A percentile compares a stretch with the other conserved stretches of the same genome.
These are phyloP conservation scores for Sprattus sprattus DNA, from an alignment of 2,113 vertebrate genomes.

Conservation along the genomic window DNA sequence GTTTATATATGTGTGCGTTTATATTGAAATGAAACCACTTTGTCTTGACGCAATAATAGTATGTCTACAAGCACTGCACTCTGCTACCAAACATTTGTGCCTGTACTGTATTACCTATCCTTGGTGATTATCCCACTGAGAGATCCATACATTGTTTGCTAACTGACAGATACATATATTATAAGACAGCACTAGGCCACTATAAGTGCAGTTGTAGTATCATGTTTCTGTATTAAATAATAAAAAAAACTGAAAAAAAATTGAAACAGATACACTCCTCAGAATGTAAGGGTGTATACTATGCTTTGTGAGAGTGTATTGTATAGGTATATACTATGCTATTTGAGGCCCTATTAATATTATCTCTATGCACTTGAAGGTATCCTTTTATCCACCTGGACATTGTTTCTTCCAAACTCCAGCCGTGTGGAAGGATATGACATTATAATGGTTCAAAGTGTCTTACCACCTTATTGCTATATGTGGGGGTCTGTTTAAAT, in stretches of 20 bases:
- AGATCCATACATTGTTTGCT: no score
- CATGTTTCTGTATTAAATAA: no score
- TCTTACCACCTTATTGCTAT: background rate
- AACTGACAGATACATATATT: no score
- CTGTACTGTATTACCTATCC: no score
- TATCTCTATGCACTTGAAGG: background rate
- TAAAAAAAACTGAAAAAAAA: no score
- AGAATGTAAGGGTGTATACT: background rate
- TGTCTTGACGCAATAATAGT: background rate
- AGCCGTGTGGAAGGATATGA: background rate
- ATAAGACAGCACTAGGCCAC: no score
- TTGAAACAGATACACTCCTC: no score
- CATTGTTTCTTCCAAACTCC: background rate
- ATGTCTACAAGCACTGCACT: no score
- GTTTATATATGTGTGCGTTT: background rate
- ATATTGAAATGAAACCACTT: background rate
- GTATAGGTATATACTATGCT: background rate
- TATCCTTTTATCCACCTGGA: background rate
- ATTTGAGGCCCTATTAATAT: background rate
- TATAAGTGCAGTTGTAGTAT: no score
- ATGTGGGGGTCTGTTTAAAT: slow-evolving; percentile 65
- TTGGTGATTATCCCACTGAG: no score
- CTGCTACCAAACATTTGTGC: no score
- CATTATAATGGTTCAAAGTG: slow-evolving; percentile 62
- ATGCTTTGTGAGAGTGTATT: background rate